Evolutionary conservation across 2,888 invertebrate species (phyloP), one percentile per base, ranked within the genome.

Genomic region (Sepiola atlantica): DNA sequence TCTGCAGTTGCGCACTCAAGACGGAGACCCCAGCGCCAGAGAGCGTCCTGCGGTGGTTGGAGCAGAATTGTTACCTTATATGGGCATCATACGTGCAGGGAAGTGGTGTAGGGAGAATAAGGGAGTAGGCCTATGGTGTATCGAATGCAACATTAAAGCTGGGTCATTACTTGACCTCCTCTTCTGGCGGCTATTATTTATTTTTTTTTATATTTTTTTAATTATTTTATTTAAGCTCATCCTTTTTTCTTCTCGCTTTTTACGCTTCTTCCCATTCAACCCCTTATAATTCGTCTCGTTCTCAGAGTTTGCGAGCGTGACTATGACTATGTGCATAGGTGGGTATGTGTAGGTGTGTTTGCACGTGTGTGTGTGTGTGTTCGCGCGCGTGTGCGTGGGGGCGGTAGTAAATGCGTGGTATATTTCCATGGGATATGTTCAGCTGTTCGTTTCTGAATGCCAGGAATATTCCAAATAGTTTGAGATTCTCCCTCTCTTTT

Each of bases 41-140:
- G 77, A 77, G 18, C 77, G n/a, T 77, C 77, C 77, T 77, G 77
- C n/a, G 77, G 77, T n/a, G 77, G 77, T 77, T 77, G 77, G 77
- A 77, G 77, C 77, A 32, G 77, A 77, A 77, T 77, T 45, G 32
- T 77, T 77, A 77, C 77, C 77, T 32, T 77, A 77, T 77, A 77
- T 77, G 77, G 77, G 77, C 77, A 77, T 77, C 77, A 77, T 77
- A 77, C 32, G 77, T 77, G 77, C n/a, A 77, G 77, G n/a, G 77
- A 77, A 77, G 77, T 77, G 77, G n/a, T 16, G 18, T 16, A 77
- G n/a, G 16, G n/a, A 77, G n/a, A 32, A 77, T 77, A n/a, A 77
- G n/a, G 77, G 77, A 32, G 77, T 77, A 8, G 77, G 77, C 14
- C 14, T n/a, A 77, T 1, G 32, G 12, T 77, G 16, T 77, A 77